A percentile compares a stretch with the other conserved stretches of the same genome.
These are phyloP conservation scores for Dromas ardeola DNA, from an alignment of 2,113 vertebrate genomes.

Conservation along the genomic window DNA sequence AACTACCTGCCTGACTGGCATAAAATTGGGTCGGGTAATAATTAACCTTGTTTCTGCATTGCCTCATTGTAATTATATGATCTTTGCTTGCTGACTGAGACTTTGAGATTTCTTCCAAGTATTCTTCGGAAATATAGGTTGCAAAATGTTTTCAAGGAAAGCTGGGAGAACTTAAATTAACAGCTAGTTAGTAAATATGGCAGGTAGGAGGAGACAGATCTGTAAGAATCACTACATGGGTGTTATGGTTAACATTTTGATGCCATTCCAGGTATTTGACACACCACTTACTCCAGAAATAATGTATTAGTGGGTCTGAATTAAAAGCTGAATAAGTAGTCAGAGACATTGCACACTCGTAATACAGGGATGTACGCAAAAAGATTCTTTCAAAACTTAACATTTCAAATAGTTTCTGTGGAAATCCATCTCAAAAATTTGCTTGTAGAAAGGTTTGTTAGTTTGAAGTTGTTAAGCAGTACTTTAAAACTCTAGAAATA, in stretches of 20 bases:
- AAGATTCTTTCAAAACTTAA: background rate
- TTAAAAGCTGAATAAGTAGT: background rate
- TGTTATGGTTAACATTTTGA: background rate
- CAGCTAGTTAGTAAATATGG: background rate
- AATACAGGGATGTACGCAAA: fast-evolving
- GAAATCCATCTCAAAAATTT: background rate
- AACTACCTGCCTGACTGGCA: background rate
- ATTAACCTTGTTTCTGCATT: background rate
- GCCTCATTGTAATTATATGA: background rate
- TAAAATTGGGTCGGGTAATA: background rate
- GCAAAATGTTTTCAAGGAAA: background rate
- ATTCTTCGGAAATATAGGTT: background rate
- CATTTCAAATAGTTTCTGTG: background rate
- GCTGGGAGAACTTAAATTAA: background rate
- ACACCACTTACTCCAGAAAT: background rate
- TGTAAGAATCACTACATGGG: background rate
- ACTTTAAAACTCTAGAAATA: background rate
- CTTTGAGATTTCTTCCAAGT: background rate
- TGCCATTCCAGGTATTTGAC: background rate
- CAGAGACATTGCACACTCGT: background rate
- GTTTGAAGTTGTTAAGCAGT: background rate
- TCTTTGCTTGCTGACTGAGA: background rate
- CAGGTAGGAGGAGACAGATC: background rate
- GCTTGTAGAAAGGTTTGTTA: background rate
- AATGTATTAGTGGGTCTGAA: background rate